These are phyloP conservation scores for Agrotis puta DNA, from an alignment of 2,888 invertebrate genomes.

Conservation along the genomic window DNA sequence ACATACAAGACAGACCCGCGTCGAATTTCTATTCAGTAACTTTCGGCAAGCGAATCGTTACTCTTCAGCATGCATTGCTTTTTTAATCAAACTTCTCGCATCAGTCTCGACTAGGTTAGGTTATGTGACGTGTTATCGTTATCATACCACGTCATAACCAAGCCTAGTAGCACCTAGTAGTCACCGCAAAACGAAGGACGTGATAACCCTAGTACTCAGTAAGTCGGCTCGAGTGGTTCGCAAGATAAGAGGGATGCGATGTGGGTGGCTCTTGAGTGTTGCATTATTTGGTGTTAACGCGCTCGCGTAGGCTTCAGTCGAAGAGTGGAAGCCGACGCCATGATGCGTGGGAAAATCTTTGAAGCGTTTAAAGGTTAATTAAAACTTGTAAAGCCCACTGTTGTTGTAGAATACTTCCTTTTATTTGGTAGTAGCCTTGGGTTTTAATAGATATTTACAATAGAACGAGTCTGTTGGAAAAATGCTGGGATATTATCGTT, in stretches of 20 bases:
- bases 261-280: conserved; percentile 73
- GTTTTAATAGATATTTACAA: background rate
- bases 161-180: too few species aligned
- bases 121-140: background rate
- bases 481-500: too few species aligned
- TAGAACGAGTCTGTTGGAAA: too few species aligned
- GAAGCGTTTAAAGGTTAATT: conserved; percentile 37
- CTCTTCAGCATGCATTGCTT: too few species aligned
- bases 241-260: conserved; percentile 71
- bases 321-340: conserved; percentile 17
- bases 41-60: background rate
- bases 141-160: background rate
- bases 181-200: conserved; percentile 3
- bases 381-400: conserved; percentile 25
- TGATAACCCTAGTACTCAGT: conserved; percentile 52
- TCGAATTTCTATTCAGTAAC: background rate
- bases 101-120: too few species aligned
- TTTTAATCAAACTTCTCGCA: too few species aligned
- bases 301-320: conserved; percentile 63
- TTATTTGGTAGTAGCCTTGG: conserved; percentile 19
- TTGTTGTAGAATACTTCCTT: conserved; percentile 9
- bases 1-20: background rate
- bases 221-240: conserved; percentile 55
- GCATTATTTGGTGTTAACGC: conserved; percentile 72
- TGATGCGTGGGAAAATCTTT: conserved; percentile 65